Conservation (phyloP, 1,140 invertebrate species). For the Drosophila biarmipes region DNA sequence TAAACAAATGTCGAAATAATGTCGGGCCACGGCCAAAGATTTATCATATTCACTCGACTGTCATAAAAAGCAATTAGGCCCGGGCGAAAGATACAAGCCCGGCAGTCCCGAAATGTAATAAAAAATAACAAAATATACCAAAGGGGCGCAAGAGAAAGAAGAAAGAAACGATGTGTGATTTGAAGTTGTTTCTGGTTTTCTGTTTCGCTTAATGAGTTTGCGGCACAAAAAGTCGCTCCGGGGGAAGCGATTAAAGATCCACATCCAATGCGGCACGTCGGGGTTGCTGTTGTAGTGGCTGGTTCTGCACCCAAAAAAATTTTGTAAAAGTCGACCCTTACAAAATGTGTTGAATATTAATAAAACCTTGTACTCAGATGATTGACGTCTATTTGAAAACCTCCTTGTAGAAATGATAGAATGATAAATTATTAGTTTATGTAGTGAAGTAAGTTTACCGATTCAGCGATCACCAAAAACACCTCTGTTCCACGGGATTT, state of each 20-base stretch:
- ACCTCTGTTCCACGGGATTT: too few species aligned
- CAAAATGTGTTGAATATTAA: neutral
- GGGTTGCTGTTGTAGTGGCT: slow-evolving; percentile 23
- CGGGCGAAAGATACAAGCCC: slow-evolving; percentile 66
- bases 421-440: too few species aligned
- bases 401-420: too few species aligned
- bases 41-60: slow-evolving; percentile 82
- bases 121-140: slow-evolving; percentile 39
- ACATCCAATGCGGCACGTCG: slow-evolving; percentile 48
- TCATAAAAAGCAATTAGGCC: slow-evolving; percentile 82
- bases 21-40: slow-evolving; percentile 67
- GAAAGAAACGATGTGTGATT: slow-evolving; percentile 71
- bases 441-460: too few species aligned
- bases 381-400: too few species aligned
- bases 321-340: neutral
- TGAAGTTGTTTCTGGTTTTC: slow-evolving; percentile 60
- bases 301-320: slow-evolving; percentile 15
- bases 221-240: slow-evolving; percentile 37
- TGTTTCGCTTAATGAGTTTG: slow-evolving; percentile 70
- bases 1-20: slow-evolving; percentile 81
- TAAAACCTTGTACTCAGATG: too few species aligned
- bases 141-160: slow-evolving; percentile 37
- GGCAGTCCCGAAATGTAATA: slow-evolving; percentile 67
- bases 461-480: too few species aligned
- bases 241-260: slow-evolving; percentile 70